These are phyloP conservation scores for Pseudanteris insignis DNA, from an alignment of 2,888 invertebrate species.

Conservation along the genomic window DNA sequence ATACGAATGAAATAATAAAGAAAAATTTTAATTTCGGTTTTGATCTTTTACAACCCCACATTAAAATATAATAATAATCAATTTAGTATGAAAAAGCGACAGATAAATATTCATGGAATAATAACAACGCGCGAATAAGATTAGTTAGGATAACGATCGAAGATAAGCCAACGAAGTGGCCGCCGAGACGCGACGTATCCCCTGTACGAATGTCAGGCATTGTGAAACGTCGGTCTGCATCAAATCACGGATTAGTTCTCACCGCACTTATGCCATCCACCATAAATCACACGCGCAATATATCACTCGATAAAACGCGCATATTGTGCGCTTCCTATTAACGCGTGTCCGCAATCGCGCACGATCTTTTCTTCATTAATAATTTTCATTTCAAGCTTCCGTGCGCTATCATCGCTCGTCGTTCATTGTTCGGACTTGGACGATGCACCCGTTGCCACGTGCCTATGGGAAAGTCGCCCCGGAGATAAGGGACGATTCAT, in stretches of 20 bases:
- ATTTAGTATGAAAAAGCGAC: too few species aligned
- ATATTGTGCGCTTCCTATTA: constrained; percentile 40
- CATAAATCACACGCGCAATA: constrained; percentile 34
- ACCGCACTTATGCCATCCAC: constrained; percentile 3
- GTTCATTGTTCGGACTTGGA: constrained; percentile 22
- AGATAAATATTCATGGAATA: too few species aligned
- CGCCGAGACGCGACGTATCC: too few species aligned
- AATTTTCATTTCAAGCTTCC: constrained; percentile 34
- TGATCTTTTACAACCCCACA: too few species aligned
- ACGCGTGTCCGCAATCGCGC: constrained; percentile 36
- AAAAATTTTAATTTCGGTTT: too few species aligned
- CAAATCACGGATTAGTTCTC: constrained; percentile 24
- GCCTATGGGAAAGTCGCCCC: constrained; percentile 19
- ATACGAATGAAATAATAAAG: too few species aligned
- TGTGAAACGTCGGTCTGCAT: too few species aligned
- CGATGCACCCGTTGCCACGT: constrained; percentile 39
- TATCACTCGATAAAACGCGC: constrained; percentile 34
- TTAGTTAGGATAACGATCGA: too few species aligned
- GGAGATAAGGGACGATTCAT: constrained; percentile 36
- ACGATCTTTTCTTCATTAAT: constrained; percentile 42
- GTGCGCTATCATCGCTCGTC: constrained; percentile 31
- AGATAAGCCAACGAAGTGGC: not conserved
- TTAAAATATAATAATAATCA: too few species aligned
- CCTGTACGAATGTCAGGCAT: too few species aligned
- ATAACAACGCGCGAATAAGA: too few species aligned